These are phyloP conservation scores for Neotragus moschatus DNA, from an alignment of 2,113 vertebrate species.

Conservation along the genomic window DNA sequence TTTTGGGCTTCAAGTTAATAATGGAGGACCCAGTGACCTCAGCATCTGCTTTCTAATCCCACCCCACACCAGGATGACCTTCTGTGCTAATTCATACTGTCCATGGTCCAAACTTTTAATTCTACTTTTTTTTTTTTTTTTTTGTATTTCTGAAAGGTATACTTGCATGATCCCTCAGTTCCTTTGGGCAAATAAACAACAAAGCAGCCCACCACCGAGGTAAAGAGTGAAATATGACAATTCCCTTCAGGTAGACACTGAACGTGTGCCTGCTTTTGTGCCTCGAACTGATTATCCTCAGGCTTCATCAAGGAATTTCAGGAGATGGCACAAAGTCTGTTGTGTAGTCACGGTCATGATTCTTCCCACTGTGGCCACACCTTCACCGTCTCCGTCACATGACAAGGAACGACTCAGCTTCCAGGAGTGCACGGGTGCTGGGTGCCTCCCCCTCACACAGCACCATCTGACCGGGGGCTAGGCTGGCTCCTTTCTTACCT, in stretches of 20 bases:
- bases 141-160: not conserved
- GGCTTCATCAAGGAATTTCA: not conserved
- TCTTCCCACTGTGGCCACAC: not conserved
- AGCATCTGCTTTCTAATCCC: not conserved
- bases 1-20: not conserved
- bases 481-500: slow-evolving; percentile 83
- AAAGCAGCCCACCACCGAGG: not conserved
- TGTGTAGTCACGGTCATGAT: not conserved
- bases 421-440: not conserved
- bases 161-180: not conserved
- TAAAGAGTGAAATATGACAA: not conserved
- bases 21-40: not conserved
- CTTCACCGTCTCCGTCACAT: slow-evolving; percentile 49
- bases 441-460: slow-evolving; percentile 56
- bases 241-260: not conserved
- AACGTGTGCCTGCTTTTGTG: not conserved
- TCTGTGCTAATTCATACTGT: not conserved
- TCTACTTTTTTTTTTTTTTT: not conserved
- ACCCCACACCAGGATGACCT: not conserved
- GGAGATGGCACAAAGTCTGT: not conserved
- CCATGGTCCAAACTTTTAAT: not conserved
- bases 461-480: slow-evolving; percentile 55
- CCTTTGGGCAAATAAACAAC: not conserved
- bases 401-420: slow-evolving; percentile 51
- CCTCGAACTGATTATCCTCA: not conserved